phyloP scores from a whole-genome alignment of 2,113 vertebrate species.

The Hippocampus abdominalis region DNA sequence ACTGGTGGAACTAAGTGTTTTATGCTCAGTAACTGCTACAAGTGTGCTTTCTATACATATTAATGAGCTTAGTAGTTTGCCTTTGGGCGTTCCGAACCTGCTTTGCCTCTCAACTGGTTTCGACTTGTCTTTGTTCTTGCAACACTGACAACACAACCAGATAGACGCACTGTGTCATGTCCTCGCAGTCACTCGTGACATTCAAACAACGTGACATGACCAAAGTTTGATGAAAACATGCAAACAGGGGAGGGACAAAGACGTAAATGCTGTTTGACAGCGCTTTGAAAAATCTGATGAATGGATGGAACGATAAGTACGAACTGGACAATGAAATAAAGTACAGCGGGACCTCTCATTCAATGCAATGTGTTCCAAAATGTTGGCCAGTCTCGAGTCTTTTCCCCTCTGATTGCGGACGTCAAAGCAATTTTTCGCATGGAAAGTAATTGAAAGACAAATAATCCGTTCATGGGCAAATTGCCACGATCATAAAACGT shows the following conservation, averaged over 20 bases:
- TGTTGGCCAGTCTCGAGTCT: background rate
- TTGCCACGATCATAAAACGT: background rate
- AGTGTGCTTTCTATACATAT: background rate
- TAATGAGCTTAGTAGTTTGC: background rate
- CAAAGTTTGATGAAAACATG: background rate
- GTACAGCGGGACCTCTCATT: no score
- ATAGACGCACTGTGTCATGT: background rate
- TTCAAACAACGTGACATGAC: background rate
- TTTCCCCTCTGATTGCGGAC: background rate
- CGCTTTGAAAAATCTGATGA: background rate
- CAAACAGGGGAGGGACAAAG: background rate
- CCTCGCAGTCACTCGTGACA: background rate
- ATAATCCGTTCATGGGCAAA: background rate
- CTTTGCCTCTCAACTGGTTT: constrained; percentile 19
- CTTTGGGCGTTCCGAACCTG: background rate
- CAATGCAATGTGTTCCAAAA: background rate
- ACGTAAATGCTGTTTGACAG: background rate
- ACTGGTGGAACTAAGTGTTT: background rate
- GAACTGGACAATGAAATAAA: background rate
- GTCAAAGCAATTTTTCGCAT: background rate
- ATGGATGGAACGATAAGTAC: no score
- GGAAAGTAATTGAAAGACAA: background rate
- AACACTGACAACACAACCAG: background rate
- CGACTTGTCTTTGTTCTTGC: constrained; percentile 12
- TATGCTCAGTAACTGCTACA: background rate